phyloP scores from a whole-genome alignment of 1,140 invertebrate genomes.

The Ips nitidus region DNA sequence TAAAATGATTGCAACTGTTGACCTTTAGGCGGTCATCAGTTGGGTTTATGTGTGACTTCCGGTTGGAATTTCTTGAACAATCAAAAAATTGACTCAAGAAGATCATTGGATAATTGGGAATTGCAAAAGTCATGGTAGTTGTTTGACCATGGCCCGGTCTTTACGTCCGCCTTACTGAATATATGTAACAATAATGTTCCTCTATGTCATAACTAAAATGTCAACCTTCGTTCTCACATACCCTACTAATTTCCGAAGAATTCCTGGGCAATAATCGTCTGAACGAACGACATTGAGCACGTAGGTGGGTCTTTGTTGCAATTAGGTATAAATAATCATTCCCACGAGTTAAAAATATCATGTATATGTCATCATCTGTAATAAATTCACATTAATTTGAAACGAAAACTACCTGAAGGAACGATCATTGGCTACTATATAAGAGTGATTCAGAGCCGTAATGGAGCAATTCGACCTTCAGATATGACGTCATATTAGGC shows the following conservation, averaged over 20 bases:
- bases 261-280: not conserved
- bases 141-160: no score
- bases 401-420: not conserved
- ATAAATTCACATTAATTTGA: constrained; percentile 2
- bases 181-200: no score
- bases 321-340: not conserved
- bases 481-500: constrained; percentile 14
- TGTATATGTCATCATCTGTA: constrained; percentile 14
- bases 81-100: no score
- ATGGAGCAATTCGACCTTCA: constrained; percentile 14
- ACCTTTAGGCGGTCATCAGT: no score
- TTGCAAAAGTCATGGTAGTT: no score
- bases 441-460: constrained; percentile 8
- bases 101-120: no score
- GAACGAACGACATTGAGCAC: constrained; percentile 3
- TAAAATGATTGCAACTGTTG: no score
- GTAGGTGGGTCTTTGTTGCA: constrained; percentile 1
- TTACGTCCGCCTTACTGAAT: no score
- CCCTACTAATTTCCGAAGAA: not conserved
- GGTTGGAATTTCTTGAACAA: no score
- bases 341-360: constrained; percentile 17
- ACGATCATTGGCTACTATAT: constrained; percentile 2
- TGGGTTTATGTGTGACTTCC: no score
- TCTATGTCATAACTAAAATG: no score
- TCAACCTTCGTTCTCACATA: no score